phyloP scores from a whole-genome alignment of 2,797 vertebrate genomes.

The Sebastes jordani region DNA sequence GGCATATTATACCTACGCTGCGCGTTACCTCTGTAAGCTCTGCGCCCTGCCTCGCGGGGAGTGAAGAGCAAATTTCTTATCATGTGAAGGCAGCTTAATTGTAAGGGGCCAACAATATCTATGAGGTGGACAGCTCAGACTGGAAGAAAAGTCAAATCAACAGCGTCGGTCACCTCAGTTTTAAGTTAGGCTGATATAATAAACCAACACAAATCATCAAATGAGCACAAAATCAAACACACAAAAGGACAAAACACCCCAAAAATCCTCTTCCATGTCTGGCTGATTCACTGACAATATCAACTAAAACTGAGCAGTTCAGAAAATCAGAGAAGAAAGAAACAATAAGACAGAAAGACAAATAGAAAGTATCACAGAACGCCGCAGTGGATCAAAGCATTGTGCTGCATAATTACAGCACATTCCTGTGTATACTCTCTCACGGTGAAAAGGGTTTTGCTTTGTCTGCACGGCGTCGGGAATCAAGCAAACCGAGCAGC shows the following conservation, averaged over 20 bases:
- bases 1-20: too few species aligned
- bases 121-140: too few species aligned
- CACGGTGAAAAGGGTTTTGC: not conserved
- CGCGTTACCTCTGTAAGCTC: too few species aligned
- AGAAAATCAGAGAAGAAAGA: not conserved
- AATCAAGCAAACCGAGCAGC: not conserved
- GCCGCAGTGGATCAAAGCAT: not conserved
- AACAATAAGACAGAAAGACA: not conserved
- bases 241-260: not conserved
- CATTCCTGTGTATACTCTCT: not conserved
- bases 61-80: too few species aligned
- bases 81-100: too few species aligned
- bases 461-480: not conserved
- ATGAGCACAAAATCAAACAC: not conserved
- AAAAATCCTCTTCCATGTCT: not conserved
- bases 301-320: not conserved
- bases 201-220: not conserved
- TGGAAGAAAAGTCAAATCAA: too few species aligned
- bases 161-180: rapidly evolving
- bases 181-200: too few species aligned
- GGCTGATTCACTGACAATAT: not conserved
- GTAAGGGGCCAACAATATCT: rapidly evolving
- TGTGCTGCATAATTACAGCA: not conserved
- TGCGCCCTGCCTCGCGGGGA: too few species aligned
- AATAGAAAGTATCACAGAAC: not conserved